phyloP scores from a whole-genome alignment of 2,888 invertebrate species.

The Gasteruption jaculator region DNA sequence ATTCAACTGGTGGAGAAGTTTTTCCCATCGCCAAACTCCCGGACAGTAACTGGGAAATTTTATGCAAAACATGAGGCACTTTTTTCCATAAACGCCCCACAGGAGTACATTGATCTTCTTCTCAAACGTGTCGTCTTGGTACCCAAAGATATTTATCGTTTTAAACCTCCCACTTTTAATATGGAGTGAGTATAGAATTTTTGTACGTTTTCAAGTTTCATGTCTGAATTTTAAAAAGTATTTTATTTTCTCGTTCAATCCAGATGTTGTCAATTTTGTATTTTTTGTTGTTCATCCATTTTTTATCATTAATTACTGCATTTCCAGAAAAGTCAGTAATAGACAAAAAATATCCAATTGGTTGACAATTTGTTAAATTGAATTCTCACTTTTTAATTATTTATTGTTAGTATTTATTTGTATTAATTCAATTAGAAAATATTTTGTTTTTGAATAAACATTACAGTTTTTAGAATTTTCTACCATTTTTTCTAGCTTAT shows the following conservation, averaged over 20 bases:
- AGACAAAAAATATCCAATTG: too few species aligned
- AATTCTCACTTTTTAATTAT: too few species aligned
- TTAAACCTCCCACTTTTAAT: constrained; percentile 37
- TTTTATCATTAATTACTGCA: too few species aligned
- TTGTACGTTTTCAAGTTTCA: background rate
- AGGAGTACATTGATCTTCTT: constrained; percentile 35
- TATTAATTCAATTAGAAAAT: background rate
- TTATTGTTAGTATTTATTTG: constrained; percentile 1
- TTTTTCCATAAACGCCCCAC: constrained; percentile 23
- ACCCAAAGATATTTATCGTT: constrained; percentile 36
- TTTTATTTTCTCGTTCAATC: too few species aligned
- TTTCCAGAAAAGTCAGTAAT: too few species aligned
- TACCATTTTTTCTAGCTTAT: too few species aligned
- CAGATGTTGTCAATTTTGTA: too few species aligned
- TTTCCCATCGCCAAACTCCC: constrained; percentile 24
- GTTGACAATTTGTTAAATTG: too few species aligned
- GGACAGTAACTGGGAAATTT: constrained; percentile 39
- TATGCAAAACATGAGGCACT: constrained; percentile 40
- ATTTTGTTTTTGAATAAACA: background rate
- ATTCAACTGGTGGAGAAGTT: constrained; percentile 33
- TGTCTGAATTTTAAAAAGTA: background rate
- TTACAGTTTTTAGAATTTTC: too few species aligned
- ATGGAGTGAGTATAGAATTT: constrained; percentile 37
- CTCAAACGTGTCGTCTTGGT: constrained; percentile 23
- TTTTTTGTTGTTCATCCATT: too few species aligned